phyloP scores from a whole-genome alignment of 2,888 invertebrate species.

The Siphlonurus alternatus region DNA sequence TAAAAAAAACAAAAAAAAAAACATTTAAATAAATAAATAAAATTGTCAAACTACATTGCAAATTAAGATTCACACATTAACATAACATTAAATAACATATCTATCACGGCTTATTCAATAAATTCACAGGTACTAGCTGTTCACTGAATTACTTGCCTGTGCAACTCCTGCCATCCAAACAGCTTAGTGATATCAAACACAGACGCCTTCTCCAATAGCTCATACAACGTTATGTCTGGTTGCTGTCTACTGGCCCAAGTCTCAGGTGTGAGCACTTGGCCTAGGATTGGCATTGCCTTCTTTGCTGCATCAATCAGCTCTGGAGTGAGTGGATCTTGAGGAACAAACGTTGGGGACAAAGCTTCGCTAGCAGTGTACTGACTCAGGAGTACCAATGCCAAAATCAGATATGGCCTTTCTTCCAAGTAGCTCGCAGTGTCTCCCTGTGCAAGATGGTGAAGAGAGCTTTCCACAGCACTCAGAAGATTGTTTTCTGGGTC shows the following conservation, averaged over 20 bases:
- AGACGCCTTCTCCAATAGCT: background rate
- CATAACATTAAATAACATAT: too few species aligned
- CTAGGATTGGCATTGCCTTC: background rate
- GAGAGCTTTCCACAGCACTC: background rate
- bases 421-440: background rate
- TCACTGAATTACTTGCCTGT: background rate
- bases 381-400: background rate
- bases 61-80: too few species aligned
- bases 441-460: background rate
- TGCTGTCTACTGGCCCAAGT: background rate
- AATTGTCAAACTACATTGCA: background rate
- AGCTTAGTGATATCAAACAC: background rate
- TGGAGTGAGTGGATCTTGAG: background rate
- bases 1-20: background rate
- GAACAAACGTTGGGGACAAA: background rate
- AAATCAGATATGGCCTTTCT: background rate
- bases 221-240: background rate
- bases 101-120: too few species aligned
- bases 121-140: too few species aligned
- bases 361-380: background rate
- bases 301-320: background rate
- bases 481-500: background rate
- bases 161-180: background rate
- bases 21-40: background rate
- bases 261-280: background rate